Conservation (phyloP, 2,888 invertebrate species). For the Drosophila rubida region DNA sequence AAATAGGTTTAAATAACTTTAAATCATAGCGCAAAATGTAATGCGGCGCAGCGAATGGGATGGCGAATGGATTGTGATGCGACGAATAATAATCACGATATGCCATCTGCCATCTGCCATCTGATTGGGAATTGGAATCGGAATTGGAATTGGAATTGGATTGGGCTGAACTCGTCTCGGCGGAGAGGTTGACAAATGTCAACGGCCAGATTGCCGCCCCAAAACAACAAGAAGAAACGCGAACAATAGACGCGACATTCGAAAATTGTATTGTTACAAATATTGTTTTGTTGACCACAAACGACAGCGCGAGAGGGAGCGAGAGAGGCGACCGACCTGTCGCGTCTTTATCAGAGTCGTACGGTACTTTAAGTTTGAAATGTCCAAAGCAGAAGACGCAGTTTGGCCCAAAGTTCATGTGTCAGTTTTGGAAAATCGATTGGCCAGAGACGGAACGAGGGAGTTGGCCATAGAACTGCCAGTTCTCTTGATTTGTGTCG, state of each 20-base stretch:
- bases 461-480: constrained; percentile 42
- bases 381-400: constrained; percentile 28
- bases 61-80: constrained; percentile 10
- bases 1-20: constrained; percentile 46
- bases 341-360: constrained; percentile 56
- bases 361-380: constrained; percentile 67
- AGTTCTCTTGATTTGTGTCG: constrained; percentile 44
- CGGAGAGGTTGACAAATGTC: constrained; percentile 64
- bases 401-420: constrained; percentile 66
- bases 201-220: constrained; percentile 71
- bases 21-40: constrained; percentile 44
- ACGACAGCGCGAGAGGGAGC: background rate
- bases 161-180: no score
- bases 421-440: constrained; percentile 60
- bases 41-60: constrained; percentile 47
- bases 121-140: constrained; percentile 23
- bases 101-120: constrained; percentile 16
- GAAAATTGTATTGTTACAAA: constrained; percentile 67
- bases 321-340: constrained; percentile 40
- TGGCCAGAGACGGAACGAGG: background rate
- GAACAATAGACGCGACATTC: constrained; percentile 68
- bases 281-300: constrained; percentile 42
- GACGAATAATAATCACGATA: constrained; percentile 12
- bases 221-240: constrained; percentile 29
- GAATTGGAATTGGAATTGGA: constrained; percentile 14